Conservation (phyloP, 2,113 vertebrate genomes). For the Nannospalax galili region DNA sequence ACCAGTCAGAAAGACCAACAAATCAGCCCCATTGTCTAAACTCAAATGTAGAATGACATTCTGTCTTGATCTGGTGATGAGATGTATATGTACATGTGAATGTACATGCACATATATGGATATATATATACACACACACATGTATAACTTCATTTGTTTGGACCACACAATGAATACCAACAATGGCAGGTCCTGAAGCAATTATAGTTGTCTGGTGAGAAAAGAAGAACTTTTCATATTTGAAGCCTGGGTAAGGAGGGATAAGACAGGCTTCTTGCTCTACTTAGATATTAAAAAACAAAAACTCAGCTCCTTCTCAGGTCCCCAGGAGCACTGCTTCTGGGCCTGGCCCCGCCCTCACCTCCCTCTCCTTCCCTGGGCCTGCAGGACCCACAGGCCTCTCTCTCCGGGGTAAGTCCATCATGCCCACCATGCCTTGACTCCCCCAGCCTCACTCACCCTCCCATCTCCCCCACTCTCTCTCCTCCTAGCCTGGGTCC, state of each 20-base stretch:
- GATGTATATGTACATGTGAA: background rate
- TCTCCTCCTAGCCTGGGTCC: too few species aligned
- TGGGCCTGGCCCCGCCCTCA: too few species aligned
- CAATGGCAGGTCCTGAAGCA: too few species aligned
- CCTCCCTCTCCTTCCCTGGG: too few species aligned
- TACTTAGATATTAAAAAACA: background rate
- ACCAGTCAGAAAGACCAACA: slow-evolving; percentile 17
- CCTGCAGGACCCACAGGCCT: too few species aligned
- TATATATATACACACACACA: too few species aligned
- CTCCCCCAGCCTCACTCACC: too few species aligned
- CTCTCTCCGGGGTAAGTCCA: too few species aligned
- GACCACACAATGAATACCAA: background rate
- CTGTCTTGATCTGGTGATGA: slow-evolving; percentile 35
- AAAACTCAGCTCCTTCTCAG: too few species aligned
- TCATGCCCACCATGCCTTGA: too few species aligned
- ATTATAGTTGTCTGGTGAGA: background rate
- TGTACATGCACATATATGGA: background rate
- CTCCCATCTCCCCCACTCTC: too few species aligned
- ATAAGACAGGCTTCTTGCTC: background rate
- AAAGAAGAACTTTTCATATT: background rate
- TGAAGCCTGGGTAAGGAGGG: background rate
- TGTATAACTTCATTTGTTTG: background rate
- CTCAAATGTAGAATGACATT: slow-evolving; percentile 46
- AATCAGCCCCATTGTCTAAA: slow-evolving; percentile 27
- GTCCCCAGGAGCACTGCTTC: too few species aligned